Base-by-base conservation (phyloP, 2,113 vertebrate genomes). In the Bufo gargarizans region DNA sequence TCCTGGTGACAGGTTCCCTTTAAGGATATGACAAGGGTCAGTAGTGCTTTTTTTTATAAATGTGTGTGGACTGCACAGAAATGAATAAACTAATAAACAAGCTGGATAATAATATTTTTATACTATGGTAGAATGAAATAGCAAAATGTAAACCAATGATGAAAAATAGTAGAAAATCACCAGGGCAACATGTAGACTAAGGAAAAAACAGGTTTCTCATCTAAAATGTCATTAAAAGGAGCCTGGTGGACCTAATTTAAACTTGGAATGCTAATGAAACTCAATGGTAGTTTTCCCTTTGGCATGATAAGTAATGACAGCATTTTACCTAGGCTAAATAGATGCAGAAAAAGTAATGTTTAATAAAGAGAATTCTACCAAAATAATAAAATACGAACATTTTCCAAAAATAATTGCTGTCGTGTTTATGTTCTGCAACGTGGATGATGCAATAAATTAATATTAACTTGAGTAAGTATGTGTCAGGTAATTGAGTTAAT, bases 181-280 rank as follows among this genome's bases (percentile, higher is more conserved):
- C 19, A 79, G 43, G 59, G 20, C 74, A 77, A 49, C 63, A 12
- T 69, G 47, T 79, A 86, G 43, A 72, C 47, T 13, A 45, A 71
- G n/a, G 20, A 67, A 83, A 84, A 86, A 86, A 79, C 58, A 79
- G 56, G 76, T 86, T 78, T 61, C 72, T 79, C n/a, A 79, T 86
- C 61, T 78, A 78, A 77, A 86, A 86, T 86, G 72, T 79, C 85
- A 86, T 86, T 86, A 86, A 86, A 79, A 86, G 50, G 33, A 86
- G 76, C 76, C 76, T 79, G 45, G 85, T 79, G 76, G 85, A 86
- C 85, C 76, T 69, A 77, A 79, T 86, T 86, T 86, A 79, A 79
- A 69, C 50, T 79, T 86, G 33, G 58, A 86, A 79, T 86, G 76
- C 76, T 86, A 86, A 86, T 86, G 85, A 86, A 72, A 59, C 58